phyloP scores from a whole-genome alignment of 1,140 invertebrate genomes.

The Drosophila kanapiae region DNA sequence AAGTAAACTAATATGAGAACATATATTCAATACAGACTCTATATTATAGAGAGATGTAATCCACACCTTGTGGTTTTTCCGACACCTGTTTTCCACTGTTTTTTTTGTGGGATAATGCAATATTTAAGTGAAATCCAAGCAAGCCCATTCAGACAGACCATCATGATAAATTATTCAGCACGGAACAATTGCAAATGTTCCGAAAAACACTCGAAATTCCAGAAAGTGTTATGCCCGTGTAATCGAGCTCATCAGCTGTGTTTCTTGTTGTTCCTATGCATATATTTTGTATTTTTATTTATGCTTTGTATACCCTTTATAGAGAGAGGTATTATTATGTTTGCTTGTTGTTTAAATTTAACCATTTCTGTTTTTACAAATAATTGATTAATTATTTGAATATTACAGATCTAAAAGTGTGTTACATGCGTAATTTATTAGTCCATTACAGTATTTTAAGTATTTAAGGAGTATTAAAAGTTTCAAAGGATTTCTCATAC shows the following conservation, averaged over 20 bases:
- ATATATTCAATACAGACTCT: not conserved
- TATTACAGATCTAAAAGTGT: too few relatives aligned
- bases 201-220: constrained; percentile 16
- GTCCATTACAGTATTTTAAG: too few relatives aligned
- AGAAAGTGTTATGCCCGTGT: constrained; percentile 27
- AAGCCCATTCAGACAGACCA: not conserved
- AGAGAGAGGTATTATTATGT: not conserved
- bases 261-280: constrained; percentile 6
- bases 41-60: not conserved
- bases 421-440: too few relatives aligned
- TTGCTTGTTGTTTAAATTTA: too few relatives aligned
- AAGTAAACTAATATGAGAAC: too few relatives aligned
- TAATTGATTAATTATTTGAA: too few relatives aligned
- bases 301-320: not conserved
- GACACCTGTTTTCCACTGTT: not conserved
- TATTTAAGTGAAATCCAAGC: not conserved
- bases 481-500: too few relatives aligned
- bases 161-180: constrained; percentile 26
- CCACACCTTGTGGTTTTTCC: not conserved
- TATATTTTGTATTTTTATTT: not conserved
- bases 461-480: too few relatives aligned
- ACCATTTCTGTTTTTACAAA: too few relatives aligned
- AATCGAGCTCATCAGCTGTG: constrained; percentile 32
- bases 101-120: not conserved
- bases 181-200: constrained; percentile 34